Percentiles rank a stretch among this genome's conserved stretches.
Evolutionary conservation across 2,113 vertebrate genomes (phyloP).

Genomic region (Oreochromis tanganicae): DNA sequence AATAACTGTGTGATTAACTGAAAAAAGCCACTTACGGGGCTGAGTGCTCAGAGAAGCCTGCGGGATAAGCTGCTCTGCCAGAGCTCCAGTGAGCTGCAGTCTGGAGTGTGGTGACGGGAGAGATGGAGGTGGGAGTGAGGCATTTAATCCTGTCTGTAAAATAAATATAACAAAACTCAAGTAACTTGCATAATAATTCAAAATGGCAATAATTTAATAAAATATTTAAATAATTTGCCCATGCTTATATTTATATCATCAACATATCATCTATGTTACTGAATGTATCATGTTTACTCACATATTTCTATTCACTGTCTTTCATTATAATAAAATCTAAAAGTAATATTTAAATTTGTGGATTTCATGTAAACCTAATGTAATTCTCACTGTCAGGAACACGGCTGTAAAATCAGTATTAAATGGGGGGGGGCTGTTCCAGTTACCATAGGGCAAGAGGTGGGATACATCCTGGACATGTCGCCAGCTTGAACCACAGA

Average conservation of each 20-base stretch:
- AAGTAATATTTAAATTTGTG: too few relatives aligned
- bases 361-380: too few relatives aligned
- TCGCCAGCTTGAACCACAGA: too few relatives aligned
- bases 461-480: too few relatives aligned
- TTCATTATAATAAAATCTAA: too few relatives aligned
- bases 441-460: too few relatives aligned
- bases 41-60: constrained; percentile 66
- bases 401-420: too few relatives aligned
- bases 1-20: neutral
- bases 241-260: rapidly evolving
- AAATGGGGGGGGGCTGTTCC: too few relatives aligned
- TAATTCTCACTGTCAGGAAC: too few relatives aligned
- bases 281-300: too few relatives aligned
- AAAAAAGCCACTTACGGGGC: constrained; percentile 68
- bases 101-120: constrained; percentile 78
- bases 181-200: neutral
- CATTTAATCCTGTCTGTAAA: constrained; percentile 75
- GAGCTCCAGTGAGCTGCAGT: constrained; percentile 65
- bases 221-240: neutral
- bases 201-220: rapidly evolving
- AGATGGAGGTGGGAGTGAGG: constrained; percentile 76
- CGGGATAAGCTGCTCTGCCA: constrained; percentile 65
- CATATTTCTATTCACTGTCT: neutral
- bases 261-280: too few relatives aligned
- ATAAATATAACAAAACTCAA: neutral